Percentiles rank a stretch among this genome's conserved stretches.
Evolutionary conservation across 2,113 vertebrate genomes (phyloP).

Genomic region (Rhadina sibilatrix): DNA sequence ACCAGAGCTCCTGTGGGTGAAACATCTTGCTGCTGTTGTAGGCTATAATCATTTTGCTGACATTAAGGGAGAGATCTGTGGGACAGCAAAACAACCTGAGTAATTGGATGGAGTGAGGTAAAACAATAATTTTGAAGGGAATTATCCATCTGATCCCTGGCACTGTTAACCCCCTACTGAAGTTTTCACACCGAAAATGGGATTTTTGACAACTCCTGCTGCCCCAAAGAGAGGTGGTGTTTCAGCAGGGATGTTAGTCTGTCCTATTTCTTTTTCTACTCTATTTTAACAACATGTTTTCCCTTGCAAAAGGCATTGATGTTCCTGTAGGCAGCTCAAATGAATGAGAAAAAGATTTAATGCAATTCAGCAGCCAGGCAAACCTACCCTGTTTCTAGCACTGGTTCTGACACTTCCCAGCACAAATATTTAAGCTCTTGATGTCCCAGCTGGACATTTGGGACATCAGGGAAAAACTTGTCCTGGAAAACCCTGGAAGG

Average conservation of each 20-base stretch:
- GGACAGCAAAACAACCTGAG: conserved; percentile 26
- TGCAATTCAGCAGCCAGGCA: background rate
- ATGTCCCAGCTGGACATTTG: background rate
- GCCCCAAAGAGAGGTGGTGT: background rate
- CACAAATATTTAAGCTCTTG: background rate
- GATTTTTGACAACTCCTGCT: background rate
- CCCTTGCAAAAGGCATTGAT: background rate
- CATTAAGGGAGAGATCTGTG: conserved; percentile 40
- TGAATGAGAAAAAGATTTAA: background rate
- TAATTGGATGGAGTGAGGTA: conserved; percentile 27
- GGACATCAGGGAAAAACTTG: background rate
- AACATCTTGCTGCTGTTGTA: conserved; percentile 24
- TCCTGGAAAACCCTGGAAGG: background rate
- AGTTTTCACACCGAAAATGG: background rate
- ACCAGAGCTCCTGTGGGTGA: conserved; percentile 16
- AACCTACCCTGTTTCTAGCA: background rate
- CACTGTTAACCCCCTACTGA: background rate
- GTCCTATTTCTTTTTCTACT: background rate
- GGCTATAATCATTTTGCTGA: conserved; percentile 57
- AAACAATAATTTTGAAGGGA: conserved; percentile 61
- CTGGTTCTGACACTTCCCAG: background rate
- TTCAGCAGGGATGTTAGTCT: background rate
- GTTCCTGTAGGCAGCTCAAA: background rate
- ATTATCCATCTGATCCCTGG: background rate
- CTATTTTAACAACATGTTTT: background rate